Evolutionary conservation across 2,888 invertebrate species (phyloP).

Genomic region (Acrocera orbiculus): DNA sequence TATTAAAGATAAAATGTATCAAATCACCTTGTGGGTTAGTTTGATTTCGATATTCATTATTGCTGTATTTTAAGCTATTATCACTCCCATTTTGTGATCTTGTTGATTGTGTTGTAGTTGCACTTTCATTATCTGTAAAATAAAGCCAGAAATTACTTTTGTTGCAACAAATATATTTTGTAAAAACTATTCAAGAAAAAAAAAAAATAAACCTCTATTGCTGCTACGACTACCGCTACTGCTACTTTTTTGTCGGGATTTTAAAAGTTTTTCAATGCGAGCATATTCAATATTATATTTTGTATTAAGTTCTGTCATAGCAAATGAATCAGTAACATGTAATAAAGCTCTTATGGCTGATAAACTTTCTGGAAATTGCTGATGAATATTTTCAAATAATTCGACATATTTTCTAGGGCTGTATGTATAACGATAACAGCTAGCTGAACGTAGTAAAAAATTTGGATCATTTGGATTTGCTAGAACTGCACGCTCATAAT

Average conservation of each 20-base stretch:
- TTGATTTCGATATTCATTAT: too few relatives aligned
- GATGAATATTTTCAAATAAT: conserved; percentile 42
- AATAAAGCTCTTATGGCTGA: conserved; percentile 63
- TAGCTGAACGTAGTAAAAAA: conserved; percentile 72
- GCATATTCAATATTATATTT: conserved; percentile 72
- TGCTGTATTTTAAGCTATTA: too few relatives aligned
- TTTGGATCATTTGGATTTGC: conserved; percentile 65
- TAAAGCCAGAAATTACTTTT: too few relatives aligned
- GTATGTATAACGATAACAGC: conserved; percentile 65
- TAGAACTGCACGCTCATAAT: conserved; percentile 62
- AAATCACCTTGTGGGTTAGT: too few relatives aligned
- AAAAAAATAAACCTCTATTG: not conserved
- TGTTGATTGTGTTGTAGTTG: too few relatives aligned
- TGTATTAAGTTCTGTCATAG: conserved; percentile 66
- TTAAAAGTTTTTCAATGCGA: conserved; percentile 35
- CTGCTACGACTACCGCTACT: conserved; percentile 5
- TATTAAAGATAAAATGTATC: too few relatives aligned
- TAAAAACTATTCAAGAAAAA: too few relatives aligned
- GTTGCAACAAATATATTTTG: not conserved
- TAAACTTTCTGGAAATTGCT: conserved; percentile 83
- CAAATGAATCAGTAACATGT: conserved; percentile 40
- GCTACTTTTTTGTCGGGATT: conserved; percentile 21
- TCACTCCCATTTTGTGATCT: too few relatives aligned
- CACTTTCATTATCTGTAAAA: too few relatives aligned
- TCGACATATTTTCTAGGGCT: conserved; percentile 35